Evolutionary conservation across 2,113 vertebrate species (phyloP), one percentile per base, ranked within the genome.

Genomic region (Urocynchramus pylzowi): DNA sequence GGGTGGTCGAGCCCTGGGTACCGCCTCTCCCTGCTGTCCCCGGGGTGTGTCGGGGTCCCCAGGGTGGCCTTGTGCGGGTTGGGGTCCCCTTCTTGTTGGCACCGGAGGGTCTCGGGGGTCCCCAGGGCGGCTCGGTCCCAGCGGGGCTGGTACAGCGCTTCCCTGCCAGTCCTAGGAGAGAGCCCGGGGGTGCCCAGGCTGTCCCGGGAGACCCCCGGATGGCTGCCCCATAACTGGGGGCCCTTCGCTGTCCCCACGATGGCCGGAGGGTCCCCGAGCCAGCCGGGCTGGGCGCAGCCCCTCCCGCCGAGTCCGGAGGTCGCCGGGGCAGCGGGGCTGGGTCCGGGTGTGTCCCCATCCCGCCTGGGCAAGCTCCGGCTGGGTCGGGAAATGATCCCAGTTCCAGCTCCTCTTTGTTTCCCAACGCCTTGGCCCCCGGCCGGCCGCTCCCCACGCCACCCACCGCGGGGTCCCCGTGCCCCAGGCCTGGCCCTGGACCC

Each of bases 321-420:
- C 59, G 27, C 76, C 10, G 37, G 68, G 50, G 15, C 37, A 57
- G 91, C 69, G 20, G 60, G 64, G 78, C n/a, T 69, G 79, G 57
- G 17, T 64, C 16, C 13, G 28, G 59, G 53, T 73, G 76, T 89
- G 86, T 79, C 74, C 53, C 21, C 42, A 37, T 39, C 53, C 39
- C 27, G 33, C 6, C 83, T 31, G 89, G 93, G 93, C 88, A 59
- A 87, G 78, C 78, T 91, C 78, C 82, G 44, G 78, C 83, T 65
- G 86, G 33, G 91, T 59, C 85, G 78, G 91, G 85, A 92, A 84
- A 80, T 76, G 42, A 68, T 89, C 81, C 92, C 76, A 45, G 57
- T 89, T 93, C 53, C 90, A 75, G 71, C 76, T 89, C 53, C 87
- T 80, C 94, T 94, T 96, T 94, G 90, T 94, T 96, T 91, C 94